Evolutionary conservation across 2,797 vertebrate genomes (phyloP), one percentile per base, ranked within the genome.

Genomic region (Sciurus carolinensis): DNA sequence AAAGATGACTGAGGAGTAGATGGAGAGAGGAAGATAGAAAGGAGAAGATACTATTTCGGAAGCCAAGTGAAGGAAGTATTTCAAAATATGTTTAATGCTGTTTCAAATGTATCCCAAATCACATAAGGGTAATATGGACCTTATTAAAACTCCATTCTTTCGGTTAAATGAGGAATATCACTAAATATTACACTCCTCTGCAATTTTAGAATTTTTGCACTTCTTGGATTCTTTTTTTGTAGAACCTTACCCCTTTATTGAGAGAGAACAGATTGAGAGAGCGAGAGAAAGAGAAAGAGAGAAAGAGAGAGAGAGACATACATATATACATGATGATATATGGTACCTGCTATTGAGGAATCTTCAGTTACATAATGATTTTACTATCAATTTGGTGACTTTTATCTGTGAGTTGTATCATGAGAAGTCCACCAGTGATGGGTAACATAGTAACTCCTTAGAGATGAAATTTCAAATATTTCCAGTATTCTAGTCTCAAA

Each of bases 401-500:
- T 90, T 59, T 81, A 59, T 44, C 9, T 36, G 73, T 52, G 11
- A 88, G 24, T 62, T 75, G 11, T 87, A 30, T 72, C 62, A 85
- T 82, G n/a, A 90, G 33, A 92, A 85, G 42, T 81, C 20, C 64
- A 76, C 42, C 8, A 64, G 24, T 81, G 42, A 6, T 94, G 28
- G 13, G 52, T 72, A 76, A 69, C 7, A 42, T 5, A 81, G 30
- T 62, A 86, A 89, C 76, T 69, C 52, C 88, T 64, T 64, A 87
- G 30, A 50, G 15, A 83, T 52, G 57, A 75, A 73, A 86, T 82
- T 87, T 81, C 50, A 72, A 42, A 57, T 76, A 76, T 52, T 71
- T 66, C 26, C 30, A 90, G 28, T 36, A 69, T 93, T 75, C 59
- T 91, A 50, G 15, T 85, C n/a, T 80, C 15, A n/a, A 52, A 94